Percentiles rank a stretch among this genome's conserved stretches.
phyloP scores from a whole-genome alignment of 2,888 invertebrate genomes.

The Mallateleia sp. region DNA sequence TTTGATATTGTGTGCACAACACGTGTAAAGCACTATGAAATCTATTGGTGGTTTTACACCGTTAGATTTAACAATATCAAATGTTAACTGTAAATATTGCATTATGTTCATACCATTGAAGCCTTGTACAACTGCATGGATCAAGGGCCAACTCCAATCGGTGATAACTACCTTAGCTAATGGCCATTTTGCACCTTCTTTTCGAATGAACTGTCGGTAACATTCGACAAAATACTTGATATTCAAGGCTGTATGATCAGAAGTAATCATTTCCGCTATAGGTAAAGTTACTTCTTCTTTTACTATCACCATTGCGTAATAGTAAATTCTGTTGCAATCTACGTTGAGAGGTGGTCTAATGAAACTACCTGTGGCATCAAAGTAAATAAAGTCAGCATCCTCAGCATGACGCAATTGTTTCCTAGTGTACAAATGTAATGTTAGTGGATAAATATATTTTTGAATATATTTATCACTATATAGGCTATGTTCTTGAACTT shows the following conservation, averaged over 20 bases:
- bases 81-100: not conserved
- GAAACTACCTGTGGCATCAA: too few species aligned
- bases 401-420: too few species aligned
- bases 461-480: too few species aligned
- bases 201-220: not conserved
- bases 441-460: too few species aligned
- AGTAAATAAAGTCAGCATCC: too few species aligned
- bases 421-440: too few species aligned
- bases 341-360: too few species aligned
- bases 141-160: not conserved
- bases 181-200: not conserved
- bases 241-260: not conserved
- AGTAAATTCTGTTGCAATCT: not conserved
- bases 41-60: not conserved
- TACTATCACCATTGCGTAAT: not conserved
- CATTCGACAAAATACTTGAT: not conserved
- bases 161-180: not conserved
- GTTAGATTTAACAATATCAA: not conserved
- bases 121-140: not conserved
- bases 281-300: not conserved
- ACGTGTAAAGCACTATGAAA: constrained; percentile 12
- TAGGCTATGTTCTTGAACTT: too few species aligned
- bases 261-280: constrained; percentile 2
- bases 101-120: not conserved
- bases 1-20: constrained; percentile 16